Evolutionary conservation across 2,888 invertebrate species (phyloP).

Genomic region (Abrostola triplasia): DNA sequence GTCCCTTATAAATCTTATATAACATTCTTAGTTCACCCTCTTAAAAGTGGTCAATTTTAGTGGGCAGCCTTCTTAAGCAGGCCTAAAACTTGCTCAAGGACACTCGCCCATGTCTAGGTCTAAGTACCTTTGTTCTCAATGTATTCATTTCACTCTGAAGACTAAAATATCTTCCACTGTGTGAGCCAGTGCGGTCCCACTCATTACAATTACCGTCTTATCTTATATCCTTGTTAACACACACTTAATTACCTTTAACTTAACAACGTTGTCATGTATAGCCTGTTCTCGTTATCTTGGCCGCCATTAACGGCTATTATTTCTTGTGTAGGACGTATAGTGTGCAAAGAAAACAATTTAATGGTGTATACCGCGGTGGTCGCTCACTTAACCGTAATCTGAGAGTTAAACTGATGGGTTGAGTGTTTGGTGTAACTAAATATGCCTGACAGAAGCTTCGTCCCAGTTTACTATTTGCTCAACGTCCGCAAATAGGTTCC

Average conservation of each 20-base stretch:
- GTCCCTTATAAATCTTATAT: too few species aligned
- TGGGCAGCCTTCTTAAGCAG: too few species aligned
- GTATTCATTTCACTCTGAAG: background rate
- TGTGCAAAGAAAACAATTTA: conserved; percentile 84
- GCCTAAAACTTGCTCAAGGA: too few species aligned
- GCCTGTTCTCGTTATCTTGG: conserved; percentile 45
- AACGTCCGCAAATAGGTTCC: conserved; percentile 64
- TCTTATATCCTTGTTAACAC: conserved; percentile 48
- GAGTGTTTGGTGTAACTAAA: conserved; percentile 82
- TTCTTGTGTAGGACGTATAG: conserved; percentile 60
- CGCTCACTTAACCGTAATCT: conserved; percentile 85
- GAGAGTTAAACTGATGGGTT: conserved; percentile 79
- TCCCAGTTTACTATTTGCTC: conserved; percentile 75
- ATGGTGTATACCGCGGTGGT: conserved; percentile 83
- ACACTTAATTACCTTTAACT: conserved; percentile 50
- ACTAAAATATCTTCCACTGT: background rate
- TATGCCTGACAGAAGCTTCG: conserved; percentile 79
- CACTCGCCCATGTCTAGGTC: too few species aligned
- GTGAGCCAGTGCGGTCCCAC: conserved; percentile 10
- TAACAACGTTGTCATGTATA: conserved; percentile 45
- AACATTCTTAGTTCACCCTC: too few species aligned
- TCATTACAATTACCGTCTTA: conserved; percentile 34
- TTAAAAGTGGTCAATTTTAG: too few species aligned
- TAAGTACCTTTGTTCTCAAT: too few species aligned
- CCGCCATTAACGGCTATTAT: conserved; percentile 58